A percentile compares a stretch with the other conserved stretches of the same genome.
Evolutionary conservation across 2,888 invertebrate genomes (phyloP).

Genomic region (Zelleria hepariella): DNA sequence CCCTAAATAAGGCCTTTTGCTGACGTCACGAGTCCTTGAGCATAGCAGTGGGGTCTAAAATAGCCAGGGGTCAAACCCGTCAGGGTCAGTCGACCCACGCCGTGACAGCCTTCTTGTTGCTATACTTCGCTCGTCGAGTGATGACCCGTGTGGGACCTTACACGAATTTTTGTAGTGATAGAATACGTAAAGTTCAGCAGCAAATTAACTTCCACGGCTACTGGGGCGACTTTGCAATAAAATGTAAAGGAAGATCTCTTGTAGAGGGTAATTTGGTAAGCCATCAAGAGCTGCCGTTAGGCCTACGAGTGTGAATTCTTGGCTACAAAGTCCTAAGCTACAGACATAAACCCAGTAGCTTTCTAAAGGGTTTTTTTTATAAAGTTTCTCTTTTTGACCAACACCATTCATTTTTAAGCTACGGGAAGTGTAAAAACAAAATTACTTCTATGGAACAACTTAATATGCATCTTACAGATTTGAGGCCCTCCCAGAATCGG

Average conservation of each 20-base stretch:
- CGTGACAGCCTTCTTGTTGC: background rate
- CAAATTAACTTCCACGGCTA: no score
- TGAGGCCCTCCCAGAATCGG: no score
- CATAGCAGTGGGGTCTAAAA: background rate
- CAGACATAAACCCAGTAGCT: no score
- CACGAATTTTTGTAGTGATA: background rate
- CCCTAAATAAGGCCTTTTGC: background rate
- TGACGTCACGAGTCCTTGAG: background rate
- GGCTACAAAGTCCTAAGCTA: background rate
- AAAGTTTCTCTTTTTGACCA: no score
- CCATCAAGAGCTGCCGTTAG: background rate
- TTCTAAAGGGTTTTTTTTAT: no score
- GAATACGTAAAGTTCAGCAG: background rate
- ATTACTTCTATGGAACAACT: no score
- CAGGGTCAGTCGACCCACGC: constrained; percentile 4
- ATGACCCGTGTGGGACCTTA: background rate
- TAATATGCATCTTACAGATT: no score
- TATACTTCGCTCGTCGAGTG: background rate
- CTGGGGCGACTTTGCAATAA: no score
- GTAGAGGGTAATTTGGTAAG: no score
- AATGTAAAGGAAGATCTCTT: no score
- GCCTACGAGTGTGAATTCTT: background rate
- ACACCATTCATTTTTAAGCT: no score
- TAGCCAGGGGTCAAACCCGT: constrained; percentile 5
- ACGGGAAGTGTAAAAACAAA: no score